These are phyloP conservation scores for Rhineura floridana DNA, from an alignment of 2,113 vertebrate genomes.

Conservation along the genomic window DNA sequence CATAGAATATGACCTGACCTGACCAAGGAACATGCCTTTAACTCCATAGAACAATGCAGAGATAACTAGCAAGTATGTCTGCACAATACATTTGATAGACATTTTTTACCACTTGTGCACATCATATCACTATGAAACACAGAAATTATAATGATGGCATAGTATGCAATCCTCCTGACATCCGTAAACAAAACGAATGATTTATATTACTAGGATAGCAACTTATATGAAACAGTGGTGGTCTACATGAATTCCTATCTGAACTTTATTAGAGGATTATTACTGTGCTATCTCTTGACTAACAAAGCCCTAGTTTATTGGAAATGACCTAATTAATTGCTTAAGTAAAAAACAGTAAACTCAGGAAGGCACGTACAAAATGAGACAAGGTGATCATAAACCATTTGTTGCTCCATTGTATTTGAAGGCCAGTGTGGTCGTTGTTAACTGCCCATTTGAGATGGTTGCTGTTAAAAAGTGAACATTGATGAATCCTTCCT, in stretches of 20 bases:
- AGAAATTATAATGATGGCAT: neutral
- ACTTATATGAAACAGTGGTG: neutral
- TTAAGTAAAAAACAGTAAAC: slow-evolving; percentile 38
- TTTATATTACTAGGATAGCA: neutral
- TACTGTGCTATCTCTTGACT: slow-evolving; percentile 50
- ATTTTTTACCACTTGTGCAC: neutral
- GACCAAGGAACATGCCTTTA: neutral
- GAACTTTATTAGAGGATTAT: slow-evolving; percentile 40
- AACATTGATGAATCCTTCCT: slow-evolving; percentile 52
- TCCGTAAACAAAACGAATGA: neutral
- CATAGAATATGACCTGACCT: neutral
- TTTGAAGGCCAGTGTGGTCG: slow-evolving; percentile 52
- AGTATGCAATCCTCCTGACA: neutral
- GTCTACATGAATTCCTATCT: neutral
- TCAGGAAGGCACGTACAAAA: slow-evolving; percentile 4
- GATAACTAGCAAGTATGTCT: neutral
- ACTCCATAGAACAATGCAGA: neutral
- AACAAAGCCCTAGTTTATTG: slow-evolving; percentile 55
- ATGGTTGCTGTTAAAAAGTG: slow-evolving; percentile 29
- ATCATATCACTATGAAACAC: neutral
- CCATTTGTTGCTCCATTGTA: slow-evolving; percentile 43
- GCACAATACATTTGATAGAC: neutral
- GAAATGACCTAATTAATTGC: slow-evolving; percentile 66
- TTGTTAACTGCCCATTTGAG: slow-evolving; percentile 61
- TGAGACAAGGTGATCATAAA: slow-evolving; percentile 26